Evolutionary conservation across 2,113 vertebrate genomes (phyloP).

Genomic region (Eulacestoma nigropectus): DNA sequence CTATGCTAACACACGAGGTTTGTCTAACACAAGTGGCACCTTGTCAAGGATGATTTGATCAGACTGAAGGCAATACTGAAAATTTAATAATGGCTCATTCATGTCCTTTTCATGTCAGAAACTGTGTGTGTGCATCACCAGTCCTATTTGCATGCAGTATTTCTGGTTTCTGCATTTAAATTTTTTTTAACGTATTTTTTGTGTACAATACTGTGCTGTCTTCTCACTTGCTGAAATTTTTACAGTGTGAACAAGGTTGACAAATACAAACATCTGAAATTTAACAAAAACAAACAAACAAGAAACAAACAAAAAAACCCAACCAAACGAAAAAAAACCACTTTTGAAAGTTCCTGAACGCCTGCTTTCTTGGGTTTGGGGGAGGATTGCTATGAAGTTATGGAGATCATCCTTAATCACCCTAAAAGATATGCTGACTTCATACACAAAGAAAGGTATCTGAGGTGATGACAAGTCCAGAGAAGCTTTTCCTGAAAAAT

Average conservation of each 20-base stretch:
- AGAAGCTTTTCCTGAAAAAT: neutral
- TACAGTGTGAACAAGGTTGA: neutral
- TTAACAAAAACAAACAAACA: neutral
- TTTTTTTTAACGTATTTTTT: neutral
- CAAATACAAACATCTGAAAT: neutral
- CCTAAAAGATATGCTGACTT: neutral
- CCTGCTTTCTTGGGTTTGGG: neutral
- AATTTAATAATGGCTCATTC: neutral
- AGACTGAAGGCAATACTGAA: neutral
- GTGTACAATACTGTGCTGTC: neutral
- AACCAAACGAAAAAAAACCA: too few relatives aligned
- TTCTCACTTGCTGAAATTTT: neutral
- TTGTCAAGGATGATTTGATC: neutral
- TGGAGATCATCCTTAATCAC: neutral
- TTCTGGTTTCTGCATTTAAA: neutral
- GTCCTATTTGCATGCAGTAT: neutral
- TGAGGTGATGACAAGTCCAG: neutral
- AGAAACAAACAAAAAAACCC: too few relatives aligned
- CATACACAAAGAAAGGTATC: neutral
- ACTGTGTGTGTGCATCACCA: neutral
- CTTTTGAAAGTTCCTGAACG: too few relatives aligned
- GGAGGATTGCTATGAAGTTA: neutral
- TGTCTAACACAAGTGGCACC: neutral
- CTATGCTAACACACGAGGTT: neutral
- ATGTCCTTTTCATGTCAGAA: neutral